Evolutionary conservation across 2,888 invertebrate species (phyloP).

Genomic region (Hypena proboscidalis): DNA sequence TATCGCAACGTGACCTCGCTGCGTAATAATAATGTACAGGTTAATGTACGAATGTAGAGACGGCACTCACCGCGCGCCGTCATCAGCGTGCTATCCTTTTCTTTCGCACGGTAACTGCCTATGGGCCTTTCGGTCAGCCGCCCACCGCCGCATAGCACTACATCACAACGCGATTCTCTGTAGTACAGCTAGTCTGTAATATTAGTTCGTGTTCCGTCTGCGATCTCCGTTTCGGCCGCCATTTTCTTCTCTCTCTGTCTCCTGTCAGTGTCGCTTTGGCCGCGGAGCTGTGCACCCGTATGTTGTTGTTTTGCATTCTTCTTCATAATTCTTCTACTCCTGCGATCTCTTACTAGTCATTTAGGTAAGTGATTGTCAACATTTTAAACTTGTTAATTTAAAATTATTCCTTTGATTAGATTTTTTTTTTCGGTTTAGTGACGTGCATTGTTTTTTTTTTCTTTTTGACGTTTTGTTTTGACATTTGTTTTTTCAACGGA

Average conservation of each 20-base stretch:
- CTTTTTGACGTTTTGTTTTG: neutral
- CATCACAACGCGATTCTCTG: conserved; percentile 43
- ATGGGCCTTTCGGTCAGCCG: conserved; percentile 45
- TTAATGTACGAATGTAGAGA: conserved; percentile 52
- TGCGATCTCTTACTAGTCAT: conserved; percentile 54
- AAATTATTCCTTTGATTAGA: neutral
- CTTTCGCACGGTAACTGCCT: conserved; percentile 21
- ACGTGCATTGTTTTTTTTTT: neutral
- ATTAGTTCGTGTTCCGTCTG: conserved; percentile 58
- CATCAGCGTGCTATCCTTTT: conserved; percentile 38
- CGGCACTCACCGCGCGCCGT: conserved; percentile 17
- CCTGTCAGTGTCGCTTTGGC: conserved; percentile 68
- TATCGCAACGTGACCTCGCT: conserved; percentile 61
- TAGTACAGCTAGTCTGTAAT: conserved; percentile 44
- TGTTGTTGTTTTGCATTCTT: conserved; percentile 59
- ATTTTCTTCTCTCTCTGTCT: conserved; percentile 83
- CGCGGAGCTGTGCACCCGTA: conserved; percentile 62
- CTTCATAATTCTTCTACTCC: conserved; percentile 69
- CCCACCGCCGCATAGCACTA: conserved; percentile 23
- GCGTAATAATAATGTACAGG: conserved; percentile 58
- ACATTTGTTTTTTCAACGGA: neutral
- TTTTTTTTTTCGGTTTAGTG: neutral
- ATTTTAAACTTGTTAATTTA: conserved; percentile 18
- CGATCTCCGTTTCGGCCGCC: conserved; percentile 64
- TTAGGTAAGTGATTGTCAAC: conserved; percentile 43